Base-by-base conservation (phyloP, 2,797 vertebrate genomes). In the Sebastes umbrosus region DNA sequence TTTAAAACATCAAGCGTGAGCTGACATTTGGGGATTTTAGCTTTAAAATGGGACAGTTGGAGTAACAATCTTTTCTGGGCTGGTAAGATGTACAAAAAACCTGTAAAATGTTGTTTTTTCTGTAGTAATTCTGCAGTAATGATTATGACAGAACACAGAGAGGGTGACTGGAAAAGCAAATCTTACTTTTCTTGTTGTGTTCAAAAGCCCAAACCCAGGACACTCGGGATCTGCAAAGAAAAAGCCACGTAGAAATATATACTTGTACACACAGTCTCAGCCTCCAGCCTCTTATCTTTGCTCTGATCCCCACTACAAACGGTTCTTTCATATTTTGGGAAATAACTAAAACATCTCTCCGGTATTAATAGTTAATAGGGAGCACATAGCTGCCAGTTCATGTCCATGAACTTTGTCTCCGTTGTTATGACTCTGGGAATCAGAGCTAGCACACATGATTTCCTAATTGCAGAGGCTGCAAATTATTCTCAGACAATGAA, bases 111-210 rank as follows among this genome's bases (percentile, higher is more conserved):
- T 10, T 65, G 8, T 3, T 27, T 32, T 32, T 36, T 70, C 12
- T 58, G 16, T 6, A 22, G n/a, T 54, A 54, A 54, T 22, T 54
- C 8, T 46, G 43, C 16, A 25, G 3, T 18, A 22, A 29, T 27
- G 20, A 75, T 46, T 55, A 10, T 73, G 16, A 31, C 12, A 16
- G 34, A 54, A 46, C 1, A 27, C 1, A 55, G 1, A 36, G 32
- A 59, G 14, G 8, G 6, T 2, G 8, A 71, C 6, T 54, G n/a
- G 31, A 57, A 64, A 70, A 27, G 2, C 20, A n/a, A 36, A 39
- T 76, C 97, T 95, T 94, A 99, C 98, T 96, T 97, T 98, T 91
- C 97, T 96, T 50, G 97, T 98, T 73, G 97, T 99, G 85, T 98
- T 98, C 65, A 99, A 95, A 87, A 99, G 97, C 52, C 97, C 97